These are phyloP conservation scores for Hirtodrosophila confusa DNA, from an alignment of 2,888 invertebrate genomes.

Conservation along the genomic window DNA sequence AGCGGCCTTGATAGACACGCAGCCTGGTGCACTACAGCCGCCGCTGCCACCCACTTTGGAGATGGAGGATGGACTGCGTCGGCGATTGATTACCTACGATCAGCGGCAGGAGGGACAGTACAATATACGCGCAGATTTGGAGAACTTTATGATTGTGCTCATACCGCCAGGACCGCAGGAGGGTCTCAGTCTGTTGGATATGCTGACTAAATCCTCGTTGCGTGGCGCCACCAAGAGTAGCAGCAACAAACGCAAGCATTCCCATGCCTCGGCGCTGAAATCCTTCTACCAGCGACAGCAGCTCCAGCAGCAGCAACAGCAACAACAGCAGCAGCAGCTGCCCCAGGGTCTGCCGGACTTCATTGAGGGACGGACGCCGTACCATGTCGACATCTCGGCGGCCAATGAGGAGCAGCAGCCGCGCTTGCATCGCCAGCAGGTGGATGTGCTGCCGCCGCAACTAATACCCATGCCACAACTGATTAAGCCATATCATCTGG, in stretches of 20 bases:
- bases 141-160: conserved; percentile 90
- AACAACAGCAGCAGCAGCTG: conserved; percentile 35
- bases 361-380: conserved; percentile 89
- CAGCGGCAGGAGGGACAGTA: conserved; percentile 91
- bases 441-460: conserved; percentile 83
- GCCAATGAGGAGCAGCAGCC: conserved; percentile 65
- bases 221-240: conserved; percentile 56
- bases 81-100: conserved; percentile 84
- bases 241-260: conserved; percentile 64
- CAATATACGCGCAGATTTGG: conserved; percentile 90
- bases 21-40: conserved; percentile 42
- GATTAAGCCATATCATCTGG: conserved; percentile 82
- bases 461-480: conserved; percentile 81
- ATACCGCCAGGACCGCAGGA: conserved; percentile 85
- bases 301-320: conserved; percentile 42
- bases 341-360: conserved; percentile 83
- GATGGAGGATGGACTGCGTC: conserved; percentile 51
- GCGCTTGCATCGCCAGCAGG: conserved; percentile 80
- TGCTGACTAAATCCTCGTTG: conserved; percentile 76
- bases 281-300: conserved; percentile 57
- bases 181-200: conserved; percentile 75
- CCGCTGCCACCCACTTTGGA: conserved; percentile 38
- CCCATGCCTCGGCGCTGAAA: conserved; percentile 38
- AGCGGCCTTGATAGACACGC: conserved; percentile 21
- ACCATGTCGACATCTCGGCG: conserved; percentile 87